phyloP scores from a whole-genome alignment of 1,140 invertebrate genomes.

The Arctopsyche grandis region DNA sequence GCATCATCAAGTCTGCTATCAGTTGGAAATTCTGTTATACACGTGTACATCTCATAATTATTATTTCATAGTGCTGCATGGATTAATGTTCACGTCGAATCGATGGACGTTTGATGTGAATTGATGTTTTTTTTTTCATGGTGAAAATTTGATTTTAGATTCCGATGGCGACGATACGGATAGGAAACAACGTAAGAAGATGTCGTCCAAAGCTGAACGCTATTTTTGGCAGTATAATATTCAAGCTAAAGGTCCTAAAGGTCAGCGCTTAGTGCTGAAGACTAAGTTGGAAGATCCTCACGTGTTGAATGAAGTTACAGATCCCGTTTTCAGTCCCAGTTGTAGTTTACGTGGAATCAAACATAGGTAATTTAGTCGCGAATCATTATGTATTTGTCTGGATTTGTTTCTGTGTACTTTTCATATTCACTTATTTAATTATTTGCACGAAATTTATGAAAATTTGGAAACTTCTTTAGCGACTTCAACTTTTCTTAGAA shows the following conservation, averaged over 20 bases:
- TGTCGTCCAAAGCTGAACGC: conserved; percentile 78
- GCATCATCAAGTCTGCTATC: conserved; percentile 46
- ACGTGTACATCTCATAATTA: not conserved
- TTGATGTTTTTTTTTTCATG: conserved; percentile 12
- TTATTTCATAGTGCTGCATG: not conserved
- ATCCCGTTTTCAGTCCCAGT: conserved; percentile 92
- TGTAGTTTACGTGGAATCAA: conserved; percentile 91
- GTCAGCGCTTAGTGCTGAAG: conserved; percentile 84
- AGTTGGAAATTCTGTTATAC: not conserved
- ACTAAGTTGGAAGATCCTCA: conserved; percentile 92
- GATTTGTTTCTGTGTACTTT: not conserved
- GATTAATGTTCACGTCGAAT: not conserved
- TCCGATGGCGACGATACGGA: conserved; percentile 74
- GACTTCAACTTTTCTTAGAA: too few relatives aligned
- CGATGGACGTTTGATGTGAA: too few relatives aligned
- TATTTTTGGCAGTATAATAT: conserved; percentile 99
- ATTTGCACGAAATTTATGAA: not conserved
- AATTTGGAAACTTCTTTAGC: too few relatives aligned
- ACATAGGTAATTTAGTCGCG: conserved; percentile 79
- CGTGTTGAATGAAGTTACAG: conserved; percentile 86
- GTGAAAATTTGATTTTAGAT: conserved; percentile 62
- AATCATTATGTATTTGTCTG: not conserved
- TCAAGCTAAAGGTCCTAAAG: conserved; percentile 97
- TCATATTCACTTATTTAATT: not conserved
- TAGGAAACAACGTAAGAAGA: conserved; percentile 56